A percentile compares a stretch with the other conserved stretches of the same genome.
Evolutionary conservation across 2,888 invertebrate species (phyloP).

Genomic region (Octonoba sinensis): DNA sequence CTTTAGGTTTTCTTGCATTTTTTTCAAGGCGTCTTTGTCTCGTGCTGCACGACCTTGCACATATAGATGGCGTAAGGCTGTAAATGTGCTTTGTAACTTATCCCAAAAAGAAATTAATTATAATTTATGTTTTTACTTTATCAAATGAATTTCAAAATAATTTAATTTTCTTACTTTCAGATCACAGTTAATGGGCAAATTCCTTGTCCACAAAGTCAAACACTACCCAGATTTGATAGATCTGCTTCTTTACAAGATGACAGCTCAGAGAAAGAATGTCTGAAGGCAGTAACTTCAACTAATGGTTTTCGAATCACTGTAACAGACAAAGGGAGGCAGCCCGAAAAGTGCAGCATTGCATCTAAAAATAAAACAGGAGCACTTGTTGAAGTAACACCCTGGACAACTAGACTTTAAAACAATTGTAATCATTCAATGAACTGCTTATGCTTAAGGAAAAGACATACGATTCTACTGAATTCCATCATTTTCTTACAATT

Average conservation of each 20-base stretch:
- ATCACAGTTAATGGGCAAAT: constrained; percentile 56
- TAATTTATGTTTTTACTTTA: no score
- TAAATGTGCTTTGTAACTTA: no score
- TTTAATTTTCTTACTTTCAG: constrained; percentile 3
- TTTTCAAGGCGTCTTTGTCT: no score
- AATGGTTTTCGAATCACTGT: constrained; percentile 41
- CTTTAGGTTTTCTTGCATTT: no score
- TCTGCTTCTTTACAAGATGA: neutral
- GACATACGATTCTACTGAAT: no score
- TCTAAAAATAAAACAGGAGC: constrained; percentile 32
- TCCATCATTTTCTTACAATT: no score
- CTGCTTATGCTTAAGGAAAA: no score
- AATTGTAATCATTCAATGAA: neutral
- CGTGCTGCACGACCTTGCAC: no score
- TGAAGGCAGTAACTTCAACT: constrained; percentile 7
- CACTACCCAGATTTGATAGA: constrained; percentile 11
- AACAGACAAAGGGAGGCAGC: constrained; percentile 7
- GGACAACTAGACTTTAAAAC: constrained; percentile 53
- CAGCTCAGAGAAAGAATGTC: constrained; percentile 22
- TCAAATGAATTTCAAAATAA: neutral
- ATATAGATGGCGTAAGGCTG: no score
- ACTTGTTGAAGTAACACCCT: constrained; percentile 51
- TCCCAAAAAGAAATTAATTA: no score
- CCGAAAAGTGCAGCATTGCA: constrained; percentile 11
- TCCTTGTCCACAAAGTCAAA: constrained; percentile 33